Evolutionary conservation across 2,797 vertebrate species (phyloP).

Genomic region (Poecile montanus): DNA sequence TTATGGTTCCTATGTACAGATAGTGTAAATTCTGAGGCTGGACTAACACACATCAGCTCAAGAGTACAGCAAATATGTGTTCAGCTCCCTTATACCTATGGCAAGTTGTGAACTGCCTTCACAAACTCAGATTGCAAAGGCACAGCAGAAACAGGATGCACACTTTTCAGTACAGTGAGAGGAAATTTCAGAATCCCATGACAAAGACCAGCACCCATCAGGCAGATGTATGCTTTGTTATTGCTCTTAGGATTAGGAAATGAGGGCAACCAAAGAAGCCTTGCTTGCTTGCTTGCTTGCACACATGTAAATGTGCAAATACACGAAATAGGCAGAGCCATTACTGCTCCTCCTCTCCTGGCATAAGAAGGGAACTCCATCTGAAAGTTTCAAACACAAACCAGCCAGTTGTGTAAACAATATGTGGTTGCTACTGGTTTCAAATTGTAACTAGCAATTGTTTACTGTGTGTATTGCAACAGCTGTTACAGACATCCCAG

Average conservation of each 20-base stretch:
- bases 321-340: background rate
- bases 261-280: background rate
- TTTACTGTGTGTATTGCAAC: background rate
- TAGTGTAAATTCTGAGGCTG: background rate
- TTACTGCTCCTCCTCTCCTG: background rate
- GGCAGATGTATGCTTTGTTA: background rate
- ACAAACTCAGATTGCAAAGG: background rate
- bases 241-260: background rate
- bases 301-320: background rate
- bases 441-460: background rate
- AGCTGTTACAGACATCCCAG: background rate
- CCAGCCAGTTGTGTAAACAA: background rate
- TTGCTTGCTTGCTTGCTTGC: background rate
- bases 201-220: background rate
- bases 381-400: background rate
- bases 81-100: background rate
- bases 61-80: accelerated
- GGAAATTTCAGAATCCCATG: background rate
- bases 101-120: background rate
- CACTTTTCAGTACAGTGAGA: background rate
- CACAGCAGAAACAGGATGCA: background rate
- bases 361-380: background rate
- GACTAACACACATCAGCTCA: background rate
- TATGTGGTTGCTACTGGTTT: slow-evolving; percentile 33
- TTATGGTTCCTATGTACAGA: background rate